These are phyloP conservation scores for Colistium nudipinnis DNA, from an alignment of 2,113 vertebrate genomes.

Conservation along the genomic window DNA sequence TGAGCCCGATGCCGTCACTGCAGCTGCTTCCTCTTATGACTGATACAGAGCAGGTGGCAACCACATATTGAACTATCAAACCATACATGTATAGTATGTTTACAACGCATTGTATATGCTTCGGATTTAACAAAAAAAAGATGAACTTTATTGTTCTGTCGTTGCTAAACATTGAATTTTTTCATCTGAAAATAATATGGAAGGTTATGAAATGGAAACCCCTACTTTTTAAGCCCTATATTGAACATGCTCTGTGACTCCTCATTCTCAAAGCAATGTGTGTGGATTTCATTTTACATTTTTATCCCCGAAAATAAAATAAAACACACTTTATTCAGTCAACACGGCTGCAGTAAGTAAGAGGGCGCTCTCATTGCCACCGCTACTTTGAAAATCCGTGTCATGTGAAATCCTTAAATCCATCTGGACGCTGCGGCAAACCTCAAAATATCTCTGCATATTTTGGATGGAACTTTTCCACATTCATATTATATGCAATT, in stretches of 20 bases:
- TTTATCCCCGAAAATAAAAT: not conserved
- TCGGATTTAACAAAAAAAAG: not conserved
- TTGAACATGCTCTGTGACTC: not conserved
- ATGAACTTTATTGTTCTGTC: not conserved
- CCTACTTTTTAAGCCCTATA: not conserved
- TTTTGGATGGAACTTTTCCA: slow-evolving; percentile 64
- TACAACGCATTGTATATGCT: not conserved
- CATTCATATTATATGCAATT: slow-evolving; percentile 63
- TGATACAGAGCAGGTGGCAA: slow-evolving; percentile 59
- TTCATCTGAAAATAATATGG: not conserved
- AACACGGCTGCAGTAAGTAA: slow-evolving; percentile 19
- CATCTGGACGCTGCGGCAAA: slow-evolving; percentile 51
- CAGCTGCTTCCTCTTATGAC: slow-evolving; percentile 69
- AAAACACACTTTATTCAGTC: slow-evolving; percentile 27
- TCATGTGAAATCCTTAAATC: slow-evolving; percentile 54
- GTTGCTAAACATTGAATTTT: not conserved
- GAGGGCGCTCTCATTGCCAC: slow-evolving; percentile 44
- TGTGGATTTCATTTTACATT: slow-evolving; percentile 3
- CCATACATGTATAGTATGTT: slow-evolving; percentile 22
- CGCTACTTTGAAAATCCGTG: slow-evolving; percentile 45
- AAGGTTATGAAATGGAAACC: not conserved
- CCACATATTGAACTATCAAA: slow-evolving; percentile 47
- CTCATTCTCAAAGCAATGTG: too few species aligned
- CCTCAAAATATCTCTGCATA: slow-evolving; percentile 62
- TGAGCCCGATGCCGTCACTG: slow-evolving; percentile 45